Evolutionary conservation across 2,797 vertebrate species (phyloP).

Genomic region (Sebastes steindachneri): DNA sequence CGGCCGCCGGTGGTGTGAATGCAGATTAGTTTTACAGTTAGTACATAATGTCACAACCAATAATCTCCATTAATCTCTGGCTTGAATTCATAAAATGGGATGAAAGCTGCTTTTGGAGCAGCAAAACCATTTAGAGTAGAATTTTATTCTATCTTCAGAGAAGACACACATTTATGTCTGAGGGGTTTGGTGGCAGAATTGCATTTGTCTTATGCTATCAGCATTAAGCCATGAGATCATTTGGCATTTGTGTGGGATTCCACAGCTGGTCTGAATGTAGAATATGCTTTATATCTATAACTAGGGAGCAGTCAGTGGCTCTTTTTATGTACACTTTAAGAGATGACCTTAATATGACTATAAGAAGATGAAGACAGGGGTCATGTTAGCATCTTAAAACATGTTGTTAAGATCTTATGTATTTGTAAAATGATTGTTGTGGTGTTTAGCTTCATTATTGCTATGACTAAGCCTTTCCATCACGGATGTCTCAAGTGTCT

Average conservation of each 20-base stretch:
- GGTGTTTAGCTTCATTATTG: neutral
- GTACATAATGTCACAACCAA: slow-evolving; percentile 47
- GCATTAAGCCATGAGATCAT: neutral
- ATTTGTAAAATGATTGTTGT: neutral
- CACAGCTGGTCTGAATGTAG: neutral
- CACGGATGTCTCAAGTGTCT: neutral
- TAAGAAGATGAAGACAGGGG: neutral
- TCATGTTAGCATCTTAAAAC: neutral
- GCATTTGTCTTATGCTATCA: neutral
- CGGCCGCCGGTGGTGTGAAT: slow-evolving; percentile 40
- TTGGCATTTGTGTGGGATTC: neutral
- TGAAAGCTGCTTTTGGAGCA: slow-evolving; percentile 48
- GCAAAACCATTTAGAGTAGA: slow-evolving; percentile 33
- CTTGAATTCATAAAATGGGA: slow-evolving; percentile 40
- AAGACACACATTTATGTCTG: neutral
- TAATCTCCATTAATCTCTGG: slow-evolving; percentile 67
- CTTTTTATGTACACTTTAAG: neutral
- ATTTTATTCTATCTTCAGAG: neutral
- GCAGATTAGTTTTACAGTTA: slow-evolving; percentile 60
- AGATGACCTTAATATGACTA: neutral
- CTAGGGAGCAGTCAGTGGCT: neutral
- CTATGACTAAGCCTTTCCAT: neutral
- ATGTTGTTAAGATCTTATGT: neutral
- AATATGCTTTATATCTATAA: neutral
- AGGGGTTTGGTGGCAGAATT: neutral